phyloP scores from a whole-genome alignment of 2,888 invertebrate genomes.

The Ennomos erosarius region DNA sequence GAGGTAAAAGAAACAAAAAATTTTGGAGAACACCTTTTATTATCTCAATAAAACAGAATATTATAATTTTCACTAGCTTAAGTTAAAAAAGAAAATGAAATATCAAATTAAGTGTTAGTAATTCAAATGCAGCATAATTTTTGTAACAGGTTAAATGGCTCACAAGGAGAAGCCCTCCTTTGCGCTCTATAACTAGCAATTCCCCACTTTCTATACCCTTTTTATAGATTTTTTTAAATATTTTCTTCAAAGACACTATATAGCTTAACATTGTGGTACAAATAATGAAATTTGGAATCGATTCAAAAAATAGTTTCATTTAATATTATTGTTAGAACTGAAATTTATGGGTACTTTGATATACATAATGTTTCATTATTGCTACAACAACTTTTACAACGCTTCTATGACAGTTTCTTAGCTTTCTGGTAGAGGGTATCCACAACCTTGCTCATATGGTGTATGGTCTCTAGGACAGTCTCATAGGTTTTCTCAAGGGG shows the following conservation, averaged over 20 bases:
- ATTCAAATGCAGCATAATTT: conserved; percentile 62
- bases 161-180: conserved; percentile 30
- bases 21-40: conserved; percentile 78
- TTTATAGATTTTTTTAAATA: conserved; percentile 50
- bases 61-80: conserved; percentile 82
- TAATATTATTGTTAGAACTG: conserved; percentile 68
- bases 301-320: conserved; percentile 76
- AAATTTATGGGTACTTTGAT: conserved; percentile 78
- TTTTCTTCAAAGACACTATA: conserved; percentile 51
- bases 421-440: conserved; percentile 99
- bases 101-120: conserved; percentile 70
- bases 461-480: conserved; percentile 98
- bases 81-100: conserved; percentile 69
- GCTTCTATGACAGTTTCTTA: conserved; percentile 95
- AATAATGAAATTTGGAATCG: conserved; percentile 67
- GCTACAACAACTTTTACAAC: conserved; percentile 77
- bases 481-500: conserved; percentile 98
- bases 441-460: conserved; percentile 99
- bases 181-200: conserved; percentile 42
- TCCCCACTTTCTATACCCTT: conserved; percentile 51
- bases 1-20: conserved; percentile 64
- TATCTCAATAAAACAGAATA: conserved; percentile 82
- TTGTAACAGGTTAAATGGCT: conserved; percentile 40
- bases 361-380: conserved; percentile 76
- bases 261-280: conserved; percentile 60